Base-by-base conservation (phyloP, 2,888 invertebrate genomes). In the Fabriciana adippe region DNA sequence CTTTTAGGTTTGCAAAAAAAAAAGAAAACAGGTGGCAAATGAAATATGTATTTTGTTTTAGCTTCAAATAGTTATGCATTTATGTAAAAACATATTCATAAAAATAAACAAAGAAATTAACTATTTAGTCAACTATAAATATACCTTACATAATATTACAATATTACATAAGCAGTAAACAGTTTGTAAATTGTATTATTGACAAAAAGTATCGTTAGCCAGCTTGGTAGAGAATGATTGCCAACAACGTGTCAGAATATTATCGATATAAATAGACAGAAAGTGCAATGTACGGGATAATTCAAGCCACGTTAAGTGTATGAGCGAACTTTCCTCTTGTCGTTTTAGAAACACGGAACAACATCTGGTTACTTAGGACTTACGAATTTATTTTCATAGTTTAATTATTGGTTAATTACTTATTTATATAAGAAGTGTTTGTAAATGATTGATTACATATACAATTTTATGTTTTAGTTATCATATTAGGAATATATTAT, bases 231-330 rank as follows among this genome's bases (percentile, higher is more conserved):
- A 74, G 73, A 74, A 69, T 75, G 74, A 76, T 78, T 80, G 81
- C 82, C 79, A 81, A 81, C 81, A 79, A 77, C 76, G 70, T 75
- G 76, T 74, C 76, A 73, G 76, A 75, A 72, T 73, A 70, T 48
- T 74, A 72, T 66, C 68, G 68, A 71, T 81, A 81, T 80, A 80
- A 81, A 85, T 85, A 86, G 85, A 79, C 71, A 69, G 66, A 75
- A 80, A 82, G 85, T 81, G 82, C 85, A 86, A 82, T 78, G 84
- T 74, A 79, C 85, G 80, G 76, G 78, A 80, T 79, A 80, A 78
- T 81, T 80, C 77, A 77, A 68, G 70, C 62, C 64, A 62, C 64
- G 62, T 62, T 56, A 65, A 67, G 68, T 70, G 62, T 50, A 50
- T 54, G 60, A 50, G 55, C 66, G 60, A 50, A 66, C 68, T 63